Conservation (phyloP, 2,113 vertebrate genomes). For the Ciconia maguari region DNA sequence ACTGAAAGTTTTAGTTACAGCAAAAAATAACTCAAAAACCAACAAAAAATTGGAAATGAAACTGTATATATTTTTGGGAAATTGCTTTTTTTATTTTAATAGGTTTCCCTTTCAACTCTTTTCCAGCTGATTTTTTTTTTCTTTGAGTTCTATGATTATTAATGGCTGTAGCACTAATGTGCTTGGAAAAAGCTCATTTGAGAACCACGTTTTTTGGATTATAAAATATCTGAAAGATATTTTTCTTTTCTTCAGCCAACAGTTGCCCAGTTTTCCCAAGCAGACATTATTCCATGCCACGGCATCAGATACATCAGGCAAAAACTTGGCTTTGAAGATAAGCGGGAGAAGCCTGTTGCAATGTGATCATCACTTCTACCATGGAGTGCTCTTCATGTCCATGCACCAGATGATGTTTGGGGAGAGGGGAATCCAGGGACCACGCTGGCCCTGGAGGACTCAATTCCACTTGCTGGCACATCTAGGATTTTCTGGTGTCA, state of each 20-base stretch:
- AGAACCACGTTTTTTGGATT: constrained; percentile 28
- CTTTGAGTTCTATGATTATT: constrained; percentile 21
- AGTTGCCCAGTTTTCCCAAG: neutral
- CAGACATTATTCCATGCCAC: neutral
- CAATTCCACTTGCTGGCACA: neutral
- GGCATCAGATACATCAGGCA: accelerated
- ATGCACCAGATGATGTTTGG: neutral
- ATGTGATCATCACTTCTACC: neutral
- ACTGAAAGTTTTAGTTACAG: constrained; percentile 30
- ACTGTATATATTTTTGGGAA: constrained; percentile 38
- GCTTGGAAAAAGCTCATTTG: constrained; percentile 39
- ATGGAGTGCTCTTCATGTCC: neutral
- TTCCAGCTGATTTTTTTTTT: constrained; percentile 17
- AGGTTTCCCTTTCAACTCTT: constrained; percentile 50
- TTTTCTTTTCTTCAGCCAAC: constrained; percentile 29
- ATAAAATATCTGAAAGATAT: constrained; percentile 30
- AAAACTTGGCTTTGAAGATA: neutral
- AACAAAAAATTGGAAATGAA: constrained; percentile 18
- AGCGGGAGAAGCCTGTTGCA: neutral
- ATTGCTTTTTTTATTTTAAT: constrained; percentile 37
- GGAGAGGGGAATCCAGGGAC: neutral
- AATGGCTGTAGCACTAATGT: constrained; percentile 16
- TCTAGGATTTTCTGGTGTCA: neutral
- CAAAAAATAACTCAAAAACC: constrained; percentile 8
- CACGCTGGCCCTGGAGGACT: neutral